Evolutionary conservation across 2,113 vertebrate genomes (phyloP).

Genomic region (Ia io): DNA sequence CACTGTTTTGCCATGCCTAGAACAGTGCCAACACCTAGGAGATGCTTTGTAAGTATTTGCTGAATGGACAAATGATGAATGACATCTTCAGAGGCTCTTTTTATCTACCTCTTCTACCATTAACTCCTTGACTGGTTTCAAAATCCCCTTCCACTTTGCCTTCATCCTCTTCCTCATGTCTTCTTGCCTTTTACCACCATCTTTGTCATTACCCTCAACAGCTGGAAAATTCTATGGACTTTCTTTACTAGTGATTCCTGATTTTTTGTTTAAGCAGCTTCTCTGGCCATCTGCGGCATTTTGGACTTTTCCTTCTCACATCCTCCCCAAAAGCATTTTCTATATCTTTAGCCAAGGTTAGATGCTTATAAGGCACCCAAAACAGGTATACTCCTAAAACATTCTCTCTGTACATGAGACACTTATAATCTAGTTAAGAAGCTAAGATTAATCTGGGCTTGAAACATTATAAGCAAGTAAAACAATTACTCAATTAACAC

Average conservation of each 20-base stretch:
- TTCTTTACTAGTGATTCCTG: neutral
- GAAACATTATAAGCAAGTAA: constrained; percentile 12
- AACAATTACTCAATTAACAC: neutral
- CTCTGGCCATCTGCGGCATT: neutral
- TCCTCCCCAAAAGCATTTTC: neutral
- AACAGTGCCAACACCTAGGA: neutral
- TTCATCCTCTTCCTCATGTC: neutral
- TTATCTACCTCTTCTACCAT: neutral
- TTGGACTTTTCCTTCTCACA: neutral
- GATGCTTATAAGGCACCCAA: neutral
- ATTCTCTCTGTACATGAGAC: neutral
- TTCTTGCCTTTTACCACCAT: neutral
- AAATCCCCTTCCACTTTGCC: neutral
- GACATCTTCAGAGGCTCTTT: neutral
- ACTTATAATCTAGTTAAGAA: constrained; percentile 1
- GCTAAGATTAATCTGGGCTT: neutral
- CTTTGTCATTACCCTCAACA: neutral
- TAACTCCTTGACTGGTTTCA: neutral
- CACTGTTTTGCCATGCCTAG: neutral
- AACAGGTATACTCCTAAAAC: neutral
- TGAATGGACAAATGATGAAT: neutral
- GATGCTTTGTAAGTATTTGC: neutral
- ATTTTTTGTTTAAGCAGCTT: neutral
- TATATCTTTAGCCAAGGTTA: neutral
- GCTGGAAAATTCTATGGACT: neutral